phyloP scores from a whole-genome alignment of 2,888 invertebrate genomes.

The Cristatella mucedo region DNA sequence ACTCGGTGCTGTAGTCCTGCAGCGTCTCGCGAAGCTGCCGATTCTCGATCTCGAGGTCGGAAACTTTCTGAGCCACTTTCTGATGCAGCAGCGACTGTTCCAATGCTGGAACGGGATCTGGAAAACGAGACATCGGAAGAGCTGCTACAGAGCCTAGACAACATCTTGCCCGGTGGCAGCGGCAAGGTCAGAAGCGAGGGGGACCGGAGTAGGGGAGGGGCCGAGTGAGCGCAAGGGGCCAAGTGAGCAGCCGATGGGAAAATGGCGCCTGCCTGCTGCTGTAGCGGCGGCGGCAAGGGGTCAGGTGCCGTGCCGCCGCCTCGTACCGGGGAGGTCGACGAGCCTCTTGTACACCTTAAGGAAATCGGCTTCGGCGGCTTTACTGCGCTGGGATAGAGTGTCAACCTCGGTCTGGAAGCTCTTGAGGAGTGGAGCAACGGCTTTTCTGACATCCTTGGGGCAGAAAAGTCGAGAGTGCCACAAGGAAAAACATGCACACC shows the following conservation, averaged over 20 bases:
- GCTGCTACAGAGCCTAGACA: too few relatives aligned
- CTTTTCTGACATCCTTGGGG: constrained; percentile 39
- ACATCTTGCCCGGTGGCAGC: too few relatives aligned
- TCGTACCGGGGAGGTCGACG: constrained; percentile 42
- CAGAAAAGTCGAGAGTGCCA: too few relatives aligned
- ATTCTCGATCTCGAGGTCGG: constrained; percentile 43
- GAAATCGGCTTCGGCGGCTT: constrained; percentile 43
- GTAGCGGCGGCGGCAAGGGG: too few relatives aligned
- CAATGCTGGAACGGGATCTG: constrained; percentile 41
- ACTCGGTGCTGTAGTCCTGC: constrained; percentile 42
- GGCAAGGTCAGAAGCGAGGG: too few relatives aligned
- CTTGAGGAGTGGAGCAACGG: constrained; percentile 43
- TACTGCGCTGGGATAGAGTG: constrained; percentile 41
- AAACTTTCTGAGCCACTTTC: constrained; percentile 35
- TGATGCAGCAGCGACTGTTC: constrained; percentile 39
- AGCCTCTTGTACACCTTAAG: constrained; percentile 43
- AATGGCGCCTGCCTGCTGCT: too few relatives aligned
- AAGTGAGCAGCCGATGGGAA: too few relatives aligned
- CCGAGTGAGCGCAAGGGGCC: too few relatives aligned
- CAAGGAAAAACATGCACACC: too few relatives aligned
- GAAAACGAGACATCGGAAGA: constrained; percentile 9
- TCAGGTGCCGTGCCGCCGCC: too few relatives aligned
- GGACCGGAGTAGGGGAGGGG: too few relatives aligned
- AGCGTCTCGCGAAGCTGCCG: constrained; percentile 42
- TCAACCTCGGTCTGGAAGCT: constrained; percentile 45